phyloP scores from a whole-genome alignment of 2,888 invertebrate species.

The Tenthredo mesomela region DNA sequence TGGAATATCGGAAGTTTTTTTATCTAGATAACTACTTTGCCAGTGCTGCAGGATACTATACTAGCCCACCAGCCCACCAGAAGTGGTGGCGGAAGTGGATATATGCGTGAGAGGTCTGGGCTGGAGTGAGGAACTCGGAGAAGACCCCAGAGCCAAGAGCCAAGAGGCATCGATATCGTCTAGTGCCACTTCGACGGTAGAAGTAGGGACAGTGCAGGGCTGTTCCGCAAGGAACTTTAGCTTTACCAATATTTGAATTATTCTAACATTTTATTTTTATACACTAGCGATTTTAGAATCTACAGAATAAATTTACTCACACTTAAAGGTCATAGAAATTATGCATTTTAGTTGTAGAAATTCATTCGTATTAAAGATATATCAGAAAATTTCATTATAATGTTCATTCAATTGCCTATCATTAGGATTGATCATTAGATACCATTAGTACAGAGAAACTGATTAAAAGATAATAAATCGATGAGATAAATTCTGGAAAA shows the following conservation, averaged over 20 bases:
- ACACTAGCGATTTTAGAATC: neutral
- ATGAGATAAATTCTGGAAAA: neutral
- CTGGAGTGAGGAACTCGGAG: slow-evolving; percentile 31
- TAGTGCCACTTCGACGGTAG: slow-evolving; percentile 48
- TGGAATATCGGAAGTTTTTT: slow-evolving; percentile 44
- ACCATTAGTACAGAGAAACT: neutral
- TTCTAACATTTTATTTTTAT: neutral
- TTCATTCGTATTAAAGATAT: no score
- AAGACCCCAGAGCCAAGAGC: slow-evolving; percentile 46
- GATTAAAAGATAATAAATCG: neutral
- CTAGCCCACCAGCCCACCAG: neutral
- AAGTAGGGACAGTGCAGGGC: slow-evolving; percentile 33
- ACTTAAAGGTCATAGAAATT: neutral
- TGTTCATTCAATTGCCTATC: no score
- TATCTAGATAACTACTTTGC: slow-evolving; percentile 34
- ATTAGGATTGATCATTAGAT: no score
- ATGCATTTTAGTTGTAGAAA: neutral
- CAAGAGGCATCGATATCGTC: slow-evolving; percentile 50
- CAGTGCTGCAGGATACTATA: slow-evolving; percentile 11
- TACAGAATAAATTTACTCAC: neutral
- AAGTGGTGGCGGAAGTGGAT: slow-evolving; percentile 45
- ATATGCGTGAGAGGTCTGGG: slow-evolving; percentile 44
- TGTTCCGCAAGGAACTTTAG: slow-evolving; percentile 42
- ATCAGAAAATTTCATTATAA: no score
- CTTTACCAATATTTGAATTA: slow-evolving; percentile 48